These are phyloP conservation scores for Calephelis perditalis DNA, from an alignment of 2,888 invertebrate species.

Conservation along the genomic window DNA sequence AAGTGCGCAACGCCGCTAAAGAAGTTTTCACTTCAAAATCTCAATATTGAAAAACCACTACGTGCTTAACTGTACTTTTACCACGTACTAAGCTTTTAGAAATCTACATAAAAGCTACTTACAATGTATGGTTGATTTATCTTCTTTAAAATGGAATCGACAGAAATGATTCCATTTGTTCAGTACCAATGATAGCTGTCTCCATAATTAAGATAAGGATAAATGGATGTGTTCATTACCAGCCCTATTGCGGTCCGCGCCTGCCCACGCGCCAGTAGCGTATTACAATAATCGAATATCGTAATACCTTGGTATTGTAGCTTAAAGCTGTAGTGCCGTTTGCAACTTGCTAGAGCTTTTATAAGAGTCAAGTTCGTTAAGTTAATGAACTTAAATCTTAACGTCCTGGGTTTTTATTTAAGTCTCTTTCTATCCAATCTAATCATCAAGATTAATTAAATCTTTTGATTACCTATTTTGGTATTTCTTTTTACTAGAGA, in stretches of 20 bases:
- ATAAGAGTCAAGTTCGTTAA: background rate
- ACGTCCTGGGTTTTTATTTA: background rate
- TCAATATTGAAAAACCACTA: too few species aligned
- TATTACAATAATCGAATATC: conserved; percentile 36
- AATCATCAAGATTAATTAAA: too few species aligned
- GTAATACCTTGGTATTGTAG: conserved; percentile 27
- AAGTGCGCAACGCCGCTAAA: too few species aligned
- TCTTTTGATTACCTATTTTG: too few species aligned
- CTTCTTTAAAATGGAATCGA: background rate
- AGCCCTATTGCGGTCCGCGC: background rate
- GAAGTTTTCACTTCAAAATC: too few species aligned
- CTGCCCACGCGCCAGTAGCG: conserved; percentile 18
- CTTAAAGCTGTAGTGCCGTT: background rate
- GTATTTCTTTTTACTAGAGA: too few species aligned
- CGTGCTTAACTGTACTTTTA: too few species aligned
- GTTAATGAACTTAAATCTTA: conserved; percentile 1
- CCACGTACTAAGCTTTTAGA: too few species aligned
- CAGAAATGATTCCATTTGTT: conserved; percentile 5
- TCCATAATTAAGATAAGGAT: conserved; percentile 7
- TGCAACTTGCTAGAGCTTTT: background rate
- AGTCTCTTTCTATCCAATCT: too few species aligned
- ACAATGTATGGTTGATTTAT: too few species aligned
- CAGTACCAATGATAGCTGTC: background rate
- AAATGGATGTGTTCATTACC: background rate
- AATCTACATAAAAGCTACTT: too few species aligned